Base-by-base conservation (phyloP, 2,888 invertebrate species). In the Platycheirus rosarum region DNA sequence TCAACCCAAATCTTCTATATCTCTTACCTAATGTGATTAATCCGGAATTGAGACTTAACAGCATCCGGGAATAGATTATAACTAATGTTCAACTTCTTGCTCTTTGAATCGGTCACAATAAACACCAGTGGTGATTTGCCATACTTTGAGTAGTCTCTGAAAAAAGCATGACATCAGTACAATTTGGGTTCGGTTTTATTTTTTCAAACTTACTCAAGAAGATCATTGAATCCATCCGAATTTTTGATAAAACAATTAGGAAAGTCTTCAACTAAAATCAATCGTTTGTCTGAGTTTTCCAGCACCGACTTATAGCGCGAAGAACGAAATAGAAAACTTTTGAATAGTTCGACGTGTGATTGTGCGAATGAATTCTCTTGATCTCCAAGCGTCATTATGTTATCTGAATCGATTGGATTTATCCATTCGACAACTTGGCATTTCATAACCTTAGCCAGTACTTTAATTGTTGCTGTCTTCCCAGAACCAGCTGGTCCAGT, bases 401-500 rank as follows among this genome's bases (percentile, higher is more conserved):
- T 91, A 68, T 93, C 93, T 85, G 93, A 93, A 89, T 95, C 95
- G 8, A 94, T 86, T 4, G 97, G 97, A 86, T 95, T 96, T 20
- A 94, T 93, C 97, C 97, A 97, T 90, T 97, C 97, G 26, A 92
- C 91, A 42, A 92, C 85, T 48, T 89, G 88, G 57, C 86, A 89
- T 2, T 86, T 85, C 80, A 94, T 89, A 85, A 94, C 93, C 66
- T 92, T 91, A 35, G 95, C 94, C 8, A 97, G 85, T 7, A 94
- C 92, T 71, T 91, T 92, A 0, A 97, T 86, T 0, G 96, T 93
- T 0, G 94, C 92, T 0, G 97, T 95, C 91, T 97, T 97, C 0
- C 97, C 97, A 87, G 94, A 93, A 0, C 97, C 97, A 0, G 97
- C 93, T 18, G 97, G 96, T 0, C 97, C 97, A 6, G 94, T 94